These are phyloP conservation scores for Nymphicus hollandicus DNA, from an alignment of 2,113 vertebrate species.

Conservation along the genomic window DNA sequence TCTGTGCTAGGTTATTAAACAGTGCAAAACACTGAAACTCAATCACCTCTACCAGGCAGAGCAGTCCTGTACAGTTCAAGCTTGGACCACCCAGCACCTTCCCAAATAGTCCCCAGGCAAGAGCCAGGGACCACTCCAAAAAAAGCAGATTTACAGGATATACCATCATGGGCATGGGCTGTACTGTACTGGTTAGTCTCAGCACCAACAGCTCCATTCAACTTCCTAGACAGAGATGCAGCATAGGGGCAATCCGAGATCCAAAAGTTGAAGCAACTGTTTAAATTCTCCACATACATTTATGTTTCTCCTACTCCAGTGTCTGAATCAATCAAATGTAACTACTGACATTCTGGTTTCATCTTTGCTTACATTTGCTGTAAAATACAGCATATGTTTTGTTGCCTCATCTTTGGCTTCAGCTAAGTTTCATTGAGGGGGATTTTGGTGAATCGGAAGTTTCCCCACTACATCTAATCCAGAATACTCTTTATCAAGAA, in stretches of 20 bases:
- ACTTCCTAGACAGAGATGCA: not conserved
- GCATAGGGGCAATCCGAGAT: not conserved
- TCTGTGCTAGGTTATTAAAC: not conserved
- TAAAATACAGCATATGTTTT: not conserved
- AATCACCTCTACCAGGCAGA: not conserved
- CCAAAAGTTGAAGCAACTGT: not conserved
- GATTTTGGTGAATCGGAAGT: not conserved
- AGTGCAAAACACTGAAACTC: too few relatives aligned
- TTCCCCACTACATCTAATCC: not conserved
- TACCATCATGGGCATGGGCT: accelerated
- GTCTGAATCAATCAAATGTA: not conserved
- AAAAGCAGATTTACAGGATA: not conserved
- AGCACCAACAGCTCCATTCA: not conserved
- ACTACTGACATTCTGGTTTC: not conserved
- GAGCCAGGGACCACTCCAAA: not conserved
- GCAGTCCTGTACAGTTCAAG: not conserved
- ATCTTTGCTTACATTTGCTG: not conserved
- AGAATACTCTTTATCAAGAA: not conserved
- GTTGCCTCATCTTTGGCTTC: not conserved
- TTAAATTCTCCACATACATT: not conserved
- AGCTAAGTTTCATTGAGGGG: not conserved
- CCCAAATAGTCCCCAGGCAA: not conserved
- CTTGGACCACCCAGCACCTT: not conserved
- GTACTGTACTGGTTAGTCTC: not conserved
- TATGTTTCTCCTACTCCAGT: not conserved